Base-by-base conservation (phyloP, 2,797 vertebrate genomes). In the Microhierax caerulescens region DNA sequence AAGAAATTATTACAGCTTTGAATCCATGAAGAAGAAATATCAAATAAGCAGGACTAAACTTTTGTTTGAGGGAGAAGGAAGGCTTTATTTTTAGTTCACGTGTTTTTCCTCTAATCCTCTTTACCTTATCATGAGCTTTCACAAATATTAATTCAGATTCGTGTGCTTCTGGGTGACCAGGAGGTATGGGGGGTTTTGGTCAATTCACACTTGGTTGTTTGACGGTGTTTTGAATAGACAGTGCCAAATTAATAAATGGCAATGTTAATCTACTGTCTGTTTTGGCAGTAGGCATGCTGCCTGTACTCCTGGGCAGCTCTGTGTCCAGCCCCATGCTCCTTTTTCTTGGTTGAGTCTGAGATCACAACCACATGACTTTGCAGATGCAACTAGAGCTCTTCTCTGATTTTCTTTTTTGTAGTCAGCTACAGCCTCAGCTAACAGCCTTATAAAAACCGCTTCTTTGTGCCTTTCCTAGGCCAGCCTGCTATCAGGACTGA, bases 131-230 rank as follows among this genome's bases (percentile, higher is more conserved):
- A 6, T 41, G 25, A 70, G 5, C 57, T 92, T 90, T 78, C 22
- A 45, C 11, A 39, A 24, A 41, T 2, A 20, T 24, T 51, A 59
- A 32, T 83, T 82, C 13, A 30, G 7, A 80, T 80, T 50, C 75
- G 22, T 60, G 16, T 56, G 9, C 15, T 64, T 69, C 75, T 48
- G 23, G 28, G 15, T 56, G 23, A 74, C 3, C 3, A 56, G 23
- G 32, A 85, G 2, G 4, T 39, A 39, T 5, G 6, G 16, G 5
- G 0, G 0, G 28, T 56, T 84, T 80, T 48, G 19, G 27, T 34
- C n/a, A 56, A 34, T 59, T 65, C 34, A 13, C 39, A 18, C 23
- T 57, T 27, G 70, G 28, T 9, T 68, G 30, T 69, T 87, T 72
- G 9, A 22, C 48, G 10, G 5, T 0, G 2, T 57, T 91, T 91